Evolutionary conservation across 1,140 invertebrate genomes (phyloP), one percentile per base, ranked within the genome.

Genomic region (Drosophila repletoides): DNA sequence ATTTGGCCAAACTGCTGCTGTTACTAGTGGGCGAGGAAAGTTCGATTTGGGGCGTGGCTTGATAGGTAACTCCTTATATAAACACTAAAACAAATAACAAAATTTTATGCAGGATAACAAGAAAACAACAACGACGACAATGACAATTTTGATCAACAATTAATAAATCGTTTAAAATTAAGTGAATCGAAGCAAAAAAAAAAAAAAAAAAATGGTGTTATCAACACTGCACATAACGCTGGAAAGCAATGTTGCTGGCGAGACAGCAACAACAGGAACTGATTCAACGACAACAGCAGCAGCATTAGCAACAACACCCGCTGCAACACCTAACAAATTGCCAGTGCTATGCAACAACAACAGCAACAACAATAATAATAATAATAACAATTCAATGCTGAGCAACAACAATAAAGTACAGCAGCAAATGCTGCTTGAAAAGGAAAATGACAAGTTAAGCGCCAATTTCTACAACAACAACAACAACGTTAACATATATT

Each of bases 211-310:
- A 43, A 89, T 89, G 88, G 87, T 89, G 3, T 67, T 89, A 38
- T 76, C 88, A 22, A 89, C 88, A 17, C 33, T 89, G 67, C 71
- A 73, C 21, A 84, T 88, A 43, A 88, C 67, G n/a, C 41, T 88
- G 43, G 87, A 89, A 46, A 76, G 65, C 43, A 71, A 75, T 49
- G 70, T 53, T 36, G 69, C 49, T 33, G 52, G 10, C 15, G 61
- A 40, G 31, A 5, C 59, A n/a, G 24, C 29, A 31, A 9, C 41
- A 34, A 24, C 29, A 51, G 26, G 28, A 7, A 10, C 49, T 36
- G 55, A 29, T 15, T 41, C 61, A 41, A 15, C 26, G 10, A 10
- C 51, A 53, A 21, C 69, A 72, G 7, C 64, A 65, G 28, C 41
- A 65, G 26, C 76, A n/a, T n/a, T n/a, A 56, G 9, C 40, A 55